These are phyloP conservation scores for Drosophila pegasa DNA, from an alignment of 2,888 invertebrate species.

Conservation along the genomic window DNA sequence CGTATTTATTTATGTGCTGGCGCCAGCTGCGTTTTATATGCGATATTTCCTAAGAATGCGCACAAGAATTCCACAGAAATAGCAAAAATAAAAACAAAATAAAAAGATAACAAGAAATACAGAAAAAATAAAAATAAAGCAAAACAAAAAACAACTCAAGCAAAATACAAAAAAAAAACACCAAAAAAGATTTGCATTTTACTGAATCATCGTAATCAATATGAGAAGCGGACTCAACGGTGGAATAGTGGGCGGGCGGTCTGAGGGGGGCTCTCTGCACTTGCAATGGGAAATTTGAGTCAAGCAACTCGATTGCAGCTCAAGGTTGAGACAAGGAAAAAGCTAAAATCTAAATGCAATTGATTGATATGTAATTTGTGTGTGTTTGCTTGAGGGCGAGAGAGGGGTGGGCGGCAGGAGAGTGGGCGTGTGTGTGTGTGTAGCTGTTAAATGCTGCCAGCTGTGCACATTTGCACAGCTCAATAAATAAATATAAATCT, in stretches of 20 bases:
- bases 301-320: slow-evolving; percentile 27
- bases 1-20: slow-evolving; percentile 37
- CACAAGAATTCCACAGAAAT: slow-evolving; percentile 61
- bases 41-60: slow-evolving; percentile 72
- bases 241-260: background rate
- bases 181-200: slow-evolving; percentile 48
- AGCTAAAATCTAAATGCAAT: slow-evolving; percentile 42
- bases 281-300: slow-evolving; percentile 41
- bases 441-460: slow-evolving; percentile 68
- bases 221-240: background rate
- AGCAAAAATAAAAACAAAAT: slow-evolving; percentile 23
- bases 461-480: slow-evolving; percentile 51
- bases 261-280: background rate
- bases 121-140: slow-evolving; percentile 14
- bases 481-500: slow-evolving; percentile 62
- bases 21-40: slow-evolving; percentile 58
- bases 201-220: slow-evolving; percentile 51
- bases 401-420: background rate
- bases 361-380: slow-evolving; percentile 72
- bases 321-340: slow-evolving; percentile 29
- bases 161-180: slow-evolving; percentile 8
- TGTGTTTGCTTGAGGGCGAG: background rate
- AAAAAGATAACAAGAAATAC: slow-evolving; percentile 21
- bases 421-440: background rate
- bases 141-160: slow-evolving; percentile 25